Percentiles rank a stretch among this genome's conserved stretches.
Evolutionary conservation across 2,113 vertebrate genomes (phyloP).

Genomic region (Actenoides hombroni): DNA sequence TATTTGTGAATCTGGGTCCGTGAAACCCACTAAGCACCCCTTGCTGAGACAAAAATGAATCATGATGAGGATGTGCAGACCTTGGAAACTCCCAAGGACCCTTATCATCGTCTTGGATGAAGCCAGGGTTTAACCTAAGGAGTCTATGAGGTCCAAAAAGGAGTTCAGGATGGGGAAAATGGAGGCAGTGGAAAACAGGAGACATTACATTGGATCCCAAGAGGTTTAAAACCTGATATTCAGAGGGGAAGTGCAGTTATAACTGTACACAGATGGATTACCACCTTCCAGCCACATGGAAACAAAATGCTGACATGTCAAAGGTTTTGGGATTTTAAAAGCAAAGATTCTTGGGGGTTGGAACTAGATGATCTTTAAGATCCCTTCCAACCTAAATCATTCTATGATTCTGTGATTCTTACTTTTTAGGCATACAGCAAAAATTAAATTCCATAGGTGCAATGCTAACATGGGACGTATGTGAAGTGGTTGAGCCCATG

Average conservation of each 20-base stretch:
- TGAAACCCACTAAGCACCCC: neutral
- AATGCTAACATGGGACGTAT: neutral
- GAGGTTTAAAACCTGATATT: neutral
- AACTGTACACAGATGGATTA: neutral
- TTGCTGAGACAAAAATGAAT: neutral
- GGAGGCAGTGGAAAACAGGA: neutral
- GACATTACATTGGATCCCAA: fast-evolving
- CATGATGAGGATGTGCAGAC: neutral
- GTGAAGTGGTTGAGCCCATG: fast-evolving
- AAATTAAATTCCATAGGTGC: neutral
- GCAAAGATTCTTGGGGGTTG: neutral
- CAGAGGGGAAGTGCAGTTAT: neutral
- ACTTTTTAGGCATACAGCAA: fast-evolving
- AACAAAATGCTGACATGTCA: neutral
- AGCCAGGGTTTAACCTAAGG: neutral
- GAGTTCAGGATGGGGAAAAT: neutral
- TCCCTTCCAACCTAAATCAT: too few relatives aligned
- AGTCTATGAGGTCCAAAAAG: neutral
- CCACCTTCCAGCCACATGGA: neutral
- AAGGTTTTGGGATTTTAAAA: neutral
- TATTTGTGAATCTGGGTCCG: neutral
- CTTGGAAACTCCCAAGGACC: neutral
- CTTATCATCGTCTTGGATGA: neutral
- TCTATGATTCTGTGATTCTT: too few relatives aligned
- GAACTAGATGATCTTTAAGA: too few relatives aligned